Evolutionary conservation across 2,797 vertebrate species (phyloP), one percentile per base, ranked within the genome.

Genomic region (Lateolabrax maculatus): DNA sequence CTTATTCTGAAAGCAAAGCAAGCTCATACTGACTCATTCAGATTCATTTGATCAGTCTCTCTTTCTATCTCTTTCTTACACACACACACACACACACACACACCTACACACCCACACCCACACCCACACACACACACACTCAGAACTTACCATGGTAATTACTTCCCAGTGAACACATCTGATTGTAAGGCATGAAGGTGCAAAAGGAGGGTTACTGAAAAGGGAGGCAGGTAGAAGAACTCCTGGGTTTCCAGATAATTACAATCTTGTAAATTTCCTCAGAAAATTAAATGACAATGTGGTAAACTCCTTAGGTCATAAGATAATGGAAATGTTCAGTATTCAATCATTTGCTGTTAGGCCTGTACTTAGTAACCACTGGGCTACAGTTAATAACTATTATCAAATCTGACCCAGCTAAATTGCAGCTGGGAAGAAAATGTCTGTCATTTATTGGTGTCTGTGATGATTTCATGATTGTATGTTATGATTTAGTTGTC

Each of bases 251-350:
- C 46, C 51, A 72, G 49, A 70, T 89, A 85, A 88, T 90, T 89
- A 75, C 67, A 79, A 69, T 77, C 43, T 68, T 83, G 75, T 80
- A 83, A 62, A 75, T 83, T 79, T 83, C 63, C 71, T 70, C 18
- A 18, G 77, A 81, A 91, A 86, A 89, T 88, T 23, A 75, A 83
- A 85, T 83, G 39, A 89, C 88, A 86, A 87, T 87, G 68, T 73
- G 39, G 85, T 85, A 69, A 88, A 90, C 64, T 83, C 75, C 75
- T 79, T 25, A n/a, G 87, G 84, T 90, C 80, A 82, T 62, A 67
- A 61, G 53, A 89, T 86, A 89, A 87, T 87, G 55, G 64, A 85
- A 84, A 85, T 84, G 29, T 65, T 80, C 67, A 68, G 37, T 77
- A 75, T 89, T 87, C 73, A 80, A 76, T 84, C 51, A 77, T 85